phyloP scores from a whole-genome alignment of 2,113 vertebrate genomes.

The Falco punctatus region DNA sequence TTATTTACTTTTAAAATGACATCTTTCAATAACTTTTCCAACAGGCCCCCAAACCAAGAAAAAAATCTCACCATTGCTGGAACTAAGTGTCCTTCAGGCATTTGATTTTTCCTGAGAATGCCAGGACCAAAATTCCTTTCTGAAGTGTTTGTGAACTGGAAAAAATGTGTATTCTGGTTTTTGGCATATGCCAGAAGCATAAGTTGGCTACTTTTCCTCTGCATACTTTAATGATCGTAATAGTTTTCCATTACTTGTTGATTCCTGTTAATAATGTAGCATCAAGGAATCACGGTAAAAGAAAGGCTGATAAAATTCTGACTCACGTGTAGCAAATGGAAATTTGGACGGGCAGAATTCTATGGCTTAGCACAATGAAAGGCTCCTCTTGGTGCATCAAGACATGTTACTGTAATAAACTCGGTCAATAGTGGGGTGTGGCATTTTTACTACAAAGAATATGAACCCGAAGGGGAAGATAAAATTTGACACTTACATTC shows the following conservation, averaged over 20 bases:
- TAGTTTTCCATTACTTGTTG: slow-evolving; percentile 55
- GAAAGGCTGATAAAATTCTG: slow-evolving; percentile 1
- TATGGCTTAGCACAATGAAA: neutral
- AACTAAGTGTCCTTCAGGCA: slow-evolving; percentile 16
- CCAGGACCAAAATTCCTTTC: slow-evolving; percentile 45
- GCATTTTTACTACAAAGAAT: neutral
- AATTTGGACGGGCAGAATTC: neutral
- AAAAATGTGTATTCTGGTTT: slow-evolving; percentile 57
- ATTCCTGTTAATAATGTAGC: neutral
- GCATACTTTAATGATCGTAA: slow-evolving; percentile 45
- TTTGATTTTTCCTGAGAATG: slow-evolving; percentile 16
- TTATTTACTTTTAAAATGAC: slow-evolving; percentile 17
- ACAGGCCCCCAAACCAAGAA: neutral
- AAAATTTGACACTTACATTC: neutral
- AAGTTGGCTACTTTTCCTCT: slow-evolving; percentile 13
- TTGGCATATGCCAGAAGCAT: slow-evolving; percentile 28
- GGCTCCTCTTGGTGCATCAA: neutral
- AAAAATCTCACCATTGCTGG: neutral
- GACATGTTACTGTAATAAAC: neutral
- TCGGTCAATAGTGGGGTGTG: neutral
- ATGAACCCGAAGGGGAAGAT: neutral
- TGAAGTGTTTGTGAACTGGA: slow-evolving; percentile 52
- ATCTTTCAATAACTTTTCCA: neutral
- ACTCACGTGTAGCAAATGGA: neutral
- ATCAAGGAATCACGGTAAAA: slow-evolving; percentile 16